Evolutionary conservation across 2,888 invertebrate genomes (phyloP).

Genomic region (Caenorhabditis sp.): DNA sequence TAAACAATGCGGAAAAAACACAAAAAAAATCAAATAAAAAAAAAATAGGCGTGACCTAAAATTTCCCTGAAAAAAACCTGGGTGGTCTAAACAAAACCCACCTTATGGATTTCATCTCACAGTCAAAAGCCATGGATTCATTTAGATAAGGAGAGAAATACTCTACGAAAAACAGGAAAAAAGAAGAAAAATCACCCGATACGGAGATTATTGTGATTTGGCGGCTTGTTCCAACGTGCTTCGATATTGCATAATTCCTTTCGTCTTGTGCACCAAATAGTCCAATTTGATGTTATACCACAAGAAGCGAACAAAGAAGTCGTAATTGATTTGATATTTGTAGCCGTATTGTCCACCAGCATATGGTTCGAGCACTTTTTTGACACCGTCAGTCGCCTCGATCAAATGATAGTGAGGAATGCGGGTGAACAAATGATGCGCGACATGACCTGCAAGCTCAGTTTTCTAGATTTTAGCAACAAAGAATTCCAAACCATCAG

Average conservation of each 20-base stretch:
- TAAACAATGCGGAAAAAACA: too few relatives aligned
- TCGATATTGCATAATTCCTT: constrained; percentile 58
- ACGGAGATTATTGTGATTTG: constrained; percentile 8
- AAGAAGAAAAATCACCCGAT: not conserved
- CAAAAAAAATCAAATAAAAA: too few relatives aligned
- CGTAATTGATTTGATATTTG: constrained; percentile 55
- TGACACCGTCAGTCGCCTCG: constrained; percentile 64
- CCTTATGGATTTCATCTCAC: too few relatives aligned
- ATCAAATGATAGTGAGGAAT: constrained; percentile 65
- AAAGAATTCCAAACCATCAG: constrained; percentile 33
- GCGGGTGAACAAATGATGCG: constrained; percentile 66
- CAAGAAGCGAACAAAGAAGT: constrained; percentile 59
- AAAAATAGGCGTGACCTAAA: too few relatives aligned
- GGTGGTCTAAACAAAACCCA: too few relatives aligned
- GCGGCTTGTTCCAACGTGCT: constrained; percentile 20
- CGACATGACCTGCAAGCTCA: constrained; percentile 52
- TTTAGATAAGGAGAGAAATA: too few relatives aligned
- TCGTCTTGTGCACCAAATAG: constrained; percentile 61
- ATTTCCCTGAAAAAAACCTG: too few relatives aligned
- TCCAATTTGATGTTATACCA: constrained; percentile 61
- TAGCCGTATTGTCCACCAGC: constrained; percentile 51
- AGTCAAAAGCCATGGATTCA: too few relatives aligned
- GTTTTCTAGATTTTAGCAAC: too few relatives aligned
- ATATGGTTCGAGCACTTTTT: constrained; percentile 48
- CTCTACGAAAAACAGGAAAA: too few relatives aligned